Base-by-base conservation (phyloP, 2,888 invertebrate species). In the Cryptophagus acutangulus region DNA sequence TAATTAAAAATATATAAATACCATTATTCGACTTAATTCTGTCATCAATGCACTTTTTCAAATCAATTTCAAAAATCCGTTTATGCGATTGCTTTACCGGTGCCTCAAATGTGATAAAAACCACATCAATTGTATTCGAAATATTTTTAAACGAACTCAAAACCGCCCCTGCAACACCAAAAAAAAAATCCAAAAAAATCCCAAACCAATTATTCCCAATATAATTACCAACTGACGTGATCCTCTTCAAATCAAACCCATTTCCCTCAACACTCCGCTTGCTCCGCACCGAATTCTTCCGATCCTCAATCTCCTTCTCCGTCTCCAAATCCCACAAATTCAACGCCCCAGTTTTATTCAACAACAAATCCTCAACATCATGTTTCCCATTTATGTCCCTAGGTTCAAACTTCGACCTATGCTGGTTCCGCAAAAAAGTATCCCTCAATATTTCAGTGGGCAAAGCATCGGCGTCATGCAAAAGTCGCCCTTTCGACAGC, bases 71-170 rank as follows among this genome's bases (percentile, higher is more conserved):
- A 30, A 79, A 79, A 63, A 26, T 77, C 63, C 30, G 5, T 44
- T 30, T 6, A 38, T 43, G 17, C 36, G 76, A 0, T 82, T 76
- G 48, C 81, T 83, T 49, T 84, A 74, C 78, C 87, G 84, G 58
- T 84, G n/a, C n/a, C n/a, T n/a, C n/a, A n/a, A n/a, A 85, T 4
- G 85, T 80, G 3, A 84, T 76, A 62, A 87, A 86, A 12, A 83
- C 72, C 34, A 86, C 69, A 67, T 87, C 80, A 46, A 78, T 62
- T 1, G 74, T 59, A 34, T 72, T 71, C 31, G 74, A 66, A 10
- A 40, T 54, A 16, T 52, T 46, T 34, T 63, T 56, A 9, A 58
- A 41, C 3, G 66, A 50, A 25, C 63, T 54, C 15, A 63, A 38
- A 16, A 67, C 46, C n/a, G 61, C 55, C 17, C 66, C 66, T 66